These are phyloP conservation scores for Leptatherina wallacei DNA, from an alignment of 2,797 vertebrate genomes.

Conservation along the genomic window DNA sequence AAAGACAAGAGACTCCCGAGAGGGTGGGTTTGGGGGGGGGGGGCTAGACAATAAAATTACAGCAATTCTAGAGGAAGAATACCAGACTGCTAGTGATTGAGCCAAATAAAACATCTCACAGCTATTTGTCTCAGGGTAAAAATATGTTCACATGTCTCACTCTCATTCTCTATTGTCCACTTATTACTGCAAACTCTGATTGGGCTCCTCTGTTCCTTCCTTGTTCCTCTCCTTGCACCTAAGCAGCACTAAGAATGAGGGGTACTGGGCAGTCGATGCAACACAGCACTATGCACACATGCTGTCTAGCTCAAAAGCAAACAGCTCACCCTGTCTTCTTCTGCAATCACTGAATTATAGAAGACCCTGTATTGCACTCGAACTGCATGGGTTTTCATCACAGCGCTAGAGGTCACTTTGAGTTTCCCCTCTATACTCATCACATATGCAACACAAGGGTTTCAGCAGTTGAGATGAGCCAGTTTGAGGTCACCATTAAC, in stretches of 20 bases:
- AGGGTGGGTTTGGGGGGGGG: not conserved
- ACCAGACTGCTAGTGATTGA: conserved; percentile 27
- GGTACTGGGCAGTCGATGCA: conserved; percentile 31
- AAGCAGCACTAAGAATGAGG: conserved; percentile 39
- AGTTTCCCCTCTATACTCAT: conserved; percentile 71
- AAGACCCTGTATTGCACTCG: conserved; percentile 75
- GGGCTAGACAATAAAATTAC: conserved; percentile 39
- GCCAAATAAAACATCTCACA: conserved; percentile 16
- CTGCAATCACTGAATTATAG: conserved; percentile 77
- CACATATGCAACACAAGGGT: conserved; percentile 71
- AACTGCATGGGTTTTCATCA: conserved; percentile 79
- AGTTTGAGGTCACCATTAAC: conserved; percentile 75
- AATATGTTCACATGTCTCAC: conserved; percentile 31
- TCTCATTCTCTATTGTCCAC: conserved; percentile 24
- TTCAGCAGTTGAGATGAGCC: conserved; percentile 56
- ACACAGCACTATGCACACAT: conserved; percentile 19
- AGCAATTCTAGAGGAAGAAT: conserved; percentile 13
- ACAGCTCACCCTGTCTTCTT: conserved; percentile 62
- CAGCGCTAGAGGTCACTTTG: conserved; percentile 78
- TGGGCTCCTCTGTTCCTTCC: conserved; percentile 40
- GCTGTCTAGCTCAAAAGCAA: conserved; percentile 46
- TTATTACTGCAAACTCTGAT: conserved; percentile 25
- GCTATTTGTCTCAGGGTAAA: conserved; percentile 12
- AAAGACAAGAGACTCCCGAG: conserved; percentile 19
- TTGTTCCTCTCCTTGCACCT: conserved; percentile 52